phyloP scores from a whole-genome alignment of 2,113 vertebrate species.

The Eulemur rufifrons region DNA sequence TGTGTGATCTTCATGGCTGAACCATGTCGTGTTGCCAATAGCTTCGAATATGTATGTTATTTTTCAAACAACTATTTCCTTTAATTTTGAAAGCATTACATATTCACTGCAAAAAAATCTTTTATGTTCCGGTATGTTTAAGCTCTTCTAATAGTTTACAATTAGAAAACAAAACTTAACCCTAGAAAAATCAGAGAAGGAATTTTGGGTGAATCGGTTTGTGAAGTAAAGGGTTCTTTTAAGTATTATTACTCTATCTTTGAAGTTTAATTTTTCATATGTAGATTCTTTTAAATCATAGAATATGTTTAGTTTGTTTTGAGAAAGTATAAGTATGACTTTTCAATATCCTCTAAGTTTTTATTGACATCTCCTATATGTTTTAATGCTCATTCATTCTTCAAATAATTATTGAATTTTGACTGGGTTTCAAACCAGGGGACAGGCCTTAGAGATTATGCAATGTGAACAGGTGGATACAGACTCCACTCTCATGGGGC shows the following conservation, averaged over 20 bases:
- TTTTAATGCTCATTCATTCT: neutral
- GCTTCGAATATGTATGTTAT: neutral
- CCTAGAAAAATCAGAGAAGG: neutral
- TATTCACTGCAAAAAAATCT: neutral
- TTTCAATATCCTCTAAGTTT: neutral
- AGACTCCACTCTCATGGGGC: neutral
- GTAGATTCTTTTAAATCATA: neutral
- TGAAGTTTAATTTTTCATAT: neutral
- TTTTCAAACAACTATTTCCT: constrained; percentile 26
- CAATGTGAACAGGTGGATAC: neutral
- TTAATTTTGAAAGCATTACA: neutral
- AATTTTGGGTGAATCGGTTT: neutral
- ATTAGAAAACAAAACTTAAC: constrained; percentile 29
- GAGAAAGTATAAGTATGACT: neutral
- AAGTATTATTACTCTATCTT: neutral
- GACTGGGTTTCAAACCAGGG: neutral
- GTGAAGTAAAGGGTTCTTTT: neutral
- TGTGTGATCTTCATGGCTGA: neutral
- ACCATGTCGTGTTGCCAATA: neutral
- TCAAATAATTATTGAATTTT: neutral
- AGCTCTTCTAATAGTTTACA: neutral
- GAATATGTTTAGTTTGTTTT: neutral
- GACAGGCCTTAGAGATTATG: neutral
- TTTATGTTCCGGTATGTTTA: neutral
- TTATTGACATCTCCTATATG: neutral